Conservation (phyloP, 2,113 vertebrate species). For the Pomatostomus ruficeps region DNA sequence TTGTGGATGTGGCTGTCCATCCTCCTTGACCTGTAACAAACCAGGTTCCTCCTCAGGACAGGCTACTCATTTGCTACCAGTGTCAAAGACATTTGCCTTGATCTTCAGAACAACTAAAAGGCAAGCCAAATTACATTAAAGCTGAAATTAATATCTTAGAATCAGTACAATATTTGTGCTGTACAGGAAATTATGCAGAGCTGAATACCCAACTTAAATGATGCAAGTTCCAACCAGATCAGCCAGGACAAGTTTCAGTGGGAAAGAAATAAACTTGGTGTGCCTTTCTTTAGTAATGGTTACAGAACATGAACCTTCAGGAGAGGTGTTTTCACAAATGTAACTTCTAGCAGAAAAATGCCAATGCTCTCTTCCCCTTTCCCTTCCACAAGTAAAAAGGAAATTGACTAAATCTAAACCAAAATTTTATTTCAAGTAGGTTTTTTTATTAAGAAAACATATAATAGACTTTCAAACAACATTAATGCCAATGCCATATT, state of each 20-base stretch:
- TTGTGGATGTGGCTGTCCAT: background rate
- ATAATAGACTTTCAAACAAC: rapidly evolving
- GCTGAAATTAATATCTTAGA: background rate
- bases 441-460: background rate
- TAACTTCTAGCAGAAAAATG: background rate
- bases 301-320: background rate
- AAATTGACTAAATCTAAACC: background rate
- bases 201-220: background rate
- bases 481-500: background rate
- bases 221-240: background rate
- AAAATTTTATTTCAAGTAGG: background rate
- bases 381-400: background rate
- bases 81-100: background rate
- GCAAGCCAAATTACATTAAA: background rate
- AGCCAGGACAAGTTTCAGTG: background rate
- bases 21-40: background rate
- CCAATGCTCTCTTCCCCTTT: background rate
- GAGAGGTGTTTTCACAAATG: background rate
- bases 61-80: background rate
- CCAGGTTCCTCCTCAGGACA: background rate
- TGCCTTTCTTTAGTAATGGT: background rate
- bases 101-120: background rate
- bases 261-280: background rate
- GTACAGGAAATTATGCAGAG: background rate
- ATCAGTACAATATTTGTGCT: background rate